These are phyloP conservation scores for Crotalus helleri DNA, from an alignment of 2,113 vertebrate species.

Conservation along the genomic window DNA sequence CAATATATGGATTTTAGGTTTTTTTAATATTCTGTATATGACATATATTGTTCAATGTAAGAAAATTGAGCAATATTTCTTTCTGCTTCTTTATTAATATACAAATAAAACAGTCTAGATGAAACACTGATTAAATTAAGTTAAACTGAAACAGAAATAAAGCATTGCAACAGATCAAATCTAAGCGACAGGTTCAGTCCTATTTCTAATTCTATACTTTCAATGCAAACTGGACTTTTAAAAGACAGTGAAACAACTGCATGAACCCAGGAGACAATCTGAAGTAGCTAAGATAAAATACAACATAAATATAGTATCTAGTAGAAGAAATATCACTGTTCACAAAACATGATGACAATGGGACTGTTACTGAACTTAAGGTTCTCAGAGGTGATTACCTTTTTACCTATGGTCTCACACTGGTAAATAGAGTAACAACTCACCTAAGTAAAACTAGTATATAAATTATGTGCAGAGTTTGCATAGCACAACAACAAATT, in stretches of 20 bases:
- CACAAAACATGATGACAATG: constrained; percentile 35
- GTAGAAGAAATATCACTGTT: constrained; percentile 38
- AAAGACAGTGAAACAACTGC: constrained; percentile 58
- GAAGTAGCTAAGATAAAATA: constrained; percentile 51
- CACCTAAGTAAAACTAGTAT: constrained; percentile 26
- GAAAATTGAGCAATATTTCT: constrained; percentile 13
- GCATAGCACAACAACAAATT: constrained; percentile 37
- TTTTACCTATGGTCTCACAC: constrained; percentile 5
- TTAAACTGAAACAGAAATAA: constrained; percentile 29
- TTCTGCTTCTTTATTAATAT: background rate
- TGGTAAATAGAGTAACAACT: background rate
- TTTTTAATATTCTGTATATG: background rate
- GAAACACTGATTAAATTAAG: background rate
- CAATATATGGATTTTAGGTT: background rate
- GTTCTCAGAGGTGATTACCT: constrained; percentile 28
- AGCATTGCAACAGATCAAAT: constrained; percentile 3
- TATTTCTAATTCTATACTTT: constrained; percentile 43
- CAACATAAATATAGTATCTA: constrained; percentile 51
- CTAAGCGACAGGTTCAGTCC: constrained; percentile 46
- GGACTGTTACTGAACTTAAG: constrained; percentile 6
- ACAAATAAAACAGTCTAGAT: background rate
- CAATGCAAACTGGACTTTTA: constrained; percentile 56
- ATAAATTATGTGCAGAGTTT: constrained; percentile 20
- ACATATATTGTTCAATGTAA: constrained; percentile 6
- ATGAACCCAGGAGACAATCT: constrained; percentile 54